These are phyloP conservation scores for Labeo catla DNA, from an alignment of 2,113 vertebrate genomes.

Conservation along the genomic window DNA sequence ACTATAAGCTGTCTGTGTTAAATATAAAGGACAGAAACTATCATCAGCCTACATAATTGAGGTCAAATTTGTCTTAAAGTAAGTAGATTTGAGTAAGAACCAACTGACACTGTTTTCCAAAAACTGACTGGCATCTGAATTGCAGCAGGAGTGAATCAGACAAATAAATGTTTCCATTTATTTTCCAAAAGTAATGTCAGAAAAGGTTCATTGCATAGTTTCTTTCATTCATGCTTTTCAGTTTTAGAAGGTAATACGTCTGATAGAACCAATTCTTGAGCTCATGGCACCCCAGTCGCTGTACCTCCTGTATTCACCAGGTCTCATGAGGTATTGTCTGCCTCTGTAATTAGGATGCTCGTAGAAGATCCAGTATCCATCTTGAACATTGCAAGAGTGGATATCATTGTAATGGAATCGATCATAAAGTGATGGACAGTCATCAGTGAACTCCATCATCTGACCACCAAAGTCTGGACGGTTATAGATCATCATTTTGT, in stretches of 20 bases:
- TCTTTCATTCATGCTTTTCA: not conserved
- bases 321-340: conserved; percentile 52
- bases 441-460: conserved; percentile 63
- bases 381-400: conserved; percentile 65
- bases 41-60: too few species aligned
- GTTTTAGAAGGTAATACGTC: conserved; percentile 49
- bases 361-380: conserved; percentile 67
- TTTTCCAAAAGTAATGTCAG: not conserved
- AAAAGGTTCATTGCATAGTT: not conserved
- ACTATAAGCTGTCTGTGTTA: too few species aligned
- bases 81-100: not conserved
- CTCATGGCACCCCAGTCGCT: conserved; percentile 53
- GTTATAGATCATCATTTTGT: conserved; percentile 66
- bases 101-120: not conserved
- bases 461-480: conserved; percentile 66
- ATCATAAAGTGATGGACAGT: conserved; percentile 64
- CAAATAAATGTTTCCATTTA: not conserved
- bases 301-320: conserved; percentile 58
- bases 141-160: too few species aligned
- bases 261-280: conserved; percentile 54
- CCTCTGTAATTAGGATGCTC: conserved; percentile 64
- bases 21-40: too few species aligned
- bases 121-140: not conserved
- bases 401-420: conserved; percentile 59
- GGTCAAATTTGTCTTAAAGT: not conserved